phyloP scores from a whole-genome alignment of 1,140 invertebrate species.

The Melanaphis sacchari region DNA sequence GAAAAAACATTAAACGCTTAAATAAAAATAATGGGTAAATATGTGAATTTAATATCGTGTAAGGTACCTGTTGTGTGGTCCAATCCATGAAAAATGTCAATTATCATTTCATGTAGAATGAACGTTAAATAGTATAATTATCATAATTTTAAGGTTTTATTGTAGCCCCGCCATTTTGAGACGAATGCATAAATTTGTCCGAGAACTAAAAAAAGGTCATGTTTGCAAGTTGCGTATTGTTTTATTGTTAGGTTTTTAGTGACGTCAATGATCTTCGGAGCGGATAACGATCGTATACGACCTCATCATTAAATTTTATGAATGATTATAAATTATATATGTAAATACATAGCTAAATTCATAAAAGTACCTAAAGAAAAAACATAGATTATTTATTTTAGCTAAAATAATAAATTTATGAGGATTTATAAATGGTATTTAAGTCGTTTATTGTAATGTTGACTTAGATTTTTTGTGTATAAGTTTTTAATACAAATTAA shows the following conservation, averaged over 20 bases:
- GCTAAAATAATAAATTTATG: no score
- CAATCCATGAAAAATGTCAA: background rate
- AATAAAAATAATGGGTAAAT: no score
- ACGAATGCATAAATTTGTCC: background rate
- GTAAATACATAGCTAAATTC: background rate
- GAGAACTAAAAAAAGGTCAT: background rate
- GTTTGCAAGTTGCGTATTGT: background rate
- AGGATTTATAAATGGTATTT: no score
- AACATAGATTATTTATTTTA: no score
- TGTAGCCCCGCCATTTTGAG: background rate
- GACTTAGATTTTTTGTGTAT: no score
- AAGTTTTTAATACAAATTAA: no score
- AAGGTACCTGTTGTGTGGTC: background rate
- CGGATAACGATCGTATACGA: background rate
- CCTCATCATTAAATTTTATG: background rate
- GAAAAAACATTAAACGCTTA: background rate
- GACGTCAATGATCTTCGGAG: background rate
- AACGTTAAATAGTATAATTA: background rate
- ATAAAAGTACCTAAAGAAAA: background rate
- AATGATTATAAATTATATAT: background rate
- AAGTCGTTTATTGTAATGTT: no score
- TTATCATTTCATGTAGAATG: background rate
- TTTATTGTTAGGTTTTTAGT: slow-evolving; percentile 15
- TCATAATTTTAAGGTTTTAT: background rate
- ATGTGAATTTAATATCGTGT: background rate